Evolutionary conservation across 92 coral and sea anemone species (phyloP).

Genomic region (Nematostella vectensis): DNA sequence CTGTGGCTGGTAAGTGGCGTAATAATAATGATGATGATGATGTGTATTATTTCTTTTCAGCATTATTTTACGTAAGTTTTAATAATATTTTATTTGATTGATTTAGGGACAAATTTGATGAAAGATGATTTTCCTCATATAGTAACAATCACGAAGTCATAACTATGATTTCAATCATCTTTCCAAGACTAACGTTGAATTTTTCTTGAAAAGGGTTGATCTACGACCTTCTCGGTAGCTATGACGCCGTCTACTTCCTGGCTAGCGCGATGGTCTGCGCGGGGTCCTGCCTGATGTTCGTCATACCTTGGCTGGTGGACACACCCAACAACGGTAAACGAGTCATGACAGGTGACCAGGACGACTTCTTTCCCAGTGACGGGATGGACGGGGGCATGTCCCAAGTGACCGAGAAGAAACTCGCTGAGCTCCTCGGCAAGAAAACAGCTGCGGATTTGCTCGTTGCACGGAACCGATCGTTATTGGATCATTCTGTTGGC

Average conservation of each 20-base stretch:
- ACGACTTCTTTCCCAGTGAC: slow-evolving; percentile 2
- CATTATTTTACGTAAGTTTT: no score
- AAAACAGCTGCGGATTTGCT: slow-evolving; percentile 10
- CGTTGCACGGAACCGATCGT: slow-evolving; percentile 13
- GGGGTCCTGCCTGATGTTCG: slow-evolving; percentile 70
- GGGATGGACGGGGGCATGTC: slow-evolving; percentile 16
- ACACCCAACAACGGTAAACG: not conserved
- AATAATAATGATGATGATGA: not conserved
- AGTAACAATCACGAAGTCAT: no score
- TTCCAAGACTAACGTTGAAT: no score
- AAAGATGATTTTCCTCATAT: no score
- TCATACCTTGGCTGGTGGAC: slow-evolving; percentile 48
- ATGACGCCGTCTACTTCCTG: slow-evolving; percentile 61
- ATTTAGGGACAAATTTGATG: no score
- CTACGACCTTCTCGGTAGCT: slow-evolving; percentile 68
- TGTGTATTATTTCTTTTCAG: no score
- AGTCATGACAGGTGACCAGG: slow-evolving; percentile 4
- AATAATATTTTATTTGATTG: no score
- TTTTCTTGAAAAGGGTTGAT: slow-evolving; percentile 70
- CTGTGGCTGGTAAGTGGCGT: slow-evolving; percentile 74
- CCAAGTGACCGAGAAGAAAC: slow-evolving; percentile 22
- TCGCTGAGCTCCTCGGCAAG: slow-evolving; percentile 15
- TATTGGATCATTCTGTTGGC: slow-evolving; percentile 9
- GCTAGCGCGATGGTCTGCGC: slow-evolving; percentile 56
- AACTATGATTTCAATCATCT: no score